Base-by-base conservation (phyloP, 1,140 invertebrate genomes). In the Ostrea denselamellosa region DNA sequence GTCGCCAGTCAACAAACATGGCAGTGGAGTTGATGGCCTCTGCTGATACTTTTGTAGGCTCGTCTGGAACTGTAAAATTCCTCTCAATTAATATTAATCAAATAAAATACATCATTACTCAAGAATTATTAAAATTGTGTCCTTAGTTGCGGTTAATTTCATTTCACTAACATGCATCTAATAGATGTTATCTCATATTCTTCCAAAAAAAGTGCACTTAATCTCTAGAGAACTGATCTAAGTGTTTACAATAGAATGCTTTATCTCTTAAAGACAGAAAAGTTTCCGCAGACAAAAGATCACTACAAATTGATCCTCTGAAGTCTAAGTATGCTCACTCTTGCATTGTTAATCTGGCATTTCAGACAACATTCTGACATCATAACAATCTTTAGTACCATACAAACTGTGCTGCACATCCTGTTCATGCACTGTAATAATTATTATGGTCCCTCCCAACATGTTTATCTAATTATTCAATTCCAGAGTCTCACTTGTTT, bases 21-120 rank as follows among this genome's bases (percentile, higher is more conserved):
- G 98, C 97, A 1, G 98, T 99, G 0, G 98, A 99, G 95, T 99
- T 99, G 93, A 99, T 96, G 8, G 97, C 96, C 82, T 96, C 96
- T 0, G 97, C 97, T 94, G 96, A 97, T 54, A 99, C 98, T 92
- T 98, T 97, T 94, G 97, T 97, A 71, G 98, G 98, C 95, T 98
- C 97, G 90, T 98, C 98, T 89, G 98, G 98, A 95, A 99, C 98
- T 99, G 87, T 87, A 88, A 89, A 22, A 28, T 83, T 83, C 10
- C 12, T 4, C 28, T 34, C 12, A 34, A 9, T 77, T 77, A 14
- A 34, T 77, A 62, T 44, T 85, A 10, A 84, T 25, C 54, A 62
- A n/a, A 56, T 84, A 58, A 87, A 83, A 77, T 7, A 9, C 8
- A 19, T 58, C 12, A 83, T 87, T 54, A 58, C n/a, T 62, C 19